Evolutionary conservation across 2,797 vertebrate species (phyloP).

Genomic region (Silurus lanzhouensis): DNA sequence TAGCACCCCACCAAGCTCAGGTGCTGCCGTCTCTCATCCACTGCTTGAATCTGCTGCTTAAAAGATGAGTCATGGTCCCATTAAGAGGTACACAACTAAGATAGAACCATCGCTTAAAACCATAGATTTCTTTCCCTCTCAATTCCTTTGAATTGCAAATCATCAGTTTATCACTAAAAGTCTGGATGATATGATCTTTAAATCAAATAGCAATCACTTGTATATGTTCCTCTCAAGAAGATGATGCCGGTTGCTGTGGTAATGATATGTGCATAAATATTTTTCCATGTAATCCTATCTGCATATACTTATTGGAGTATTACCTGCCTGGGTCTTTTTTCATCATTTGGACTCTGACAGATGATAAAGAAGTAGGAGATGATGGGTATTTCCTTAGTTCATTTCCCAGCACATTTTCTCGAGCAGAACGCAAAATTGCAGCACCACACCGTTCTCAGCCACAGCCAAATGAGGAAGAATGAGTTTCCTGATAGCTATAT

Average conservation of each 20-base stretch:
- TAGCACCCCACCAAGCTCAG: conserved; percentile 69
- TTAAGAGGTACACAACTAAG: conserved; percentile 5
- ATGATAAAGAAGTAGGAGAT: conserved; percentile 51
- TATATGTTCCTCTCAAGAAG: conserved; percentile 24
- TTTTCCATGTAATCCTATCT: conserved; percentile 27
- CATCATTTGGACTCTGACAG: conserved; percentile 32
- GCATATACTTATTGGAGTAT: conserved; percentile 40
- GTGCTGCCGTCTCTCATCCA: conserved; percentile 62
- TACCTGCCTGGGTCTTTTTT: conserved; percentile 41
- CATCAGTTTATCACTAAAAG: not conserved
- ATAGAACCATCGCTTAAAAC: conserved; percentile 27
- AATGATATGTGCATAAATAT: conserved; percentile 45
- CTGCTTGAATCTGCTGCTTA: conserved; percentile 25
- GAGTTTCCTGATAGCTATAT: conserved; percentile 73
- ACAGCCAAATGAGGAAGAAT: conserved; percentile 75
- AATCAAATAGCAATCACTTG: conserved; percentile 24
- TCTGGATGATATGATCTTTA: conserved; percentile 16
- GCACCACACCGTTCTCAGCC: conserved; percentile 42
- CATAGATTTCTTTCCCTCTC: not conserved
- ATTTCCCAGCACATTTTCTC: conserved; percentile 67
- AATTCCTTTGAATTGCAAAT: conserved; percentile 37
- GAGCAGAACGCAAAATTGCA: conserved; percentile 50
- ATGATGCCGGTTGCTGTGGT: conserved; percentile 15
- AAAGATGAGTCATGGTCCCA: conserved; percentile 9
- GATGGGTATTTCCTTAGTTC: conserved; percentile 67